phyloP scores from a whole-genome alignment of 2,888 invertebrate genomes.

The Ophonus ardosiacus region DNA sequence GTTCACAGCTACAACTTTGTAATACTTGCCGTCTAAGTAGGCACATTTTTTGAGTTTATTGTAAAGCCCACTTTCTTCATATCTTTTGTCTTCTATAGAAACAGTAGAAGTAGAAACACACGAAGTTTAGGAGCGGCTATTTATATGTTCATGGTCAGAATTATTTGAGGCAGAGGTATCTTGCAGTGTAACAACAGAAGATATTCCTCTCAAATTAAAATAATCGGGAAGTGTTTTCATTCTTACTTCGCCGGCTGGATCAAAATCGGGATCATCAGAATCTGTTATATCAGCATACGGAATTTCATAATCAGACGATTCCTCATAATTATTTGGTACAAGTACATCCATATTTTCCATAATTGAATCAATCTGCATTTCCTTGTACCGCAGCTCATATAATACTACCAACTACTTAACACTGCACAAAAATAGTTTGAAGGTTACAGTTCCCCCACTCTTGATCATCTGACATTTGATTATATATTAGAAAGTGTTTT shows the following conservation, averaged over 20 bases:
- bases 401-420: not conserved
- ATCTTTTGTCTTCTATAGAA: not conserved
- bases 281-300: not conserved
- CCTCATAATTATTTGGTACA: not conserved
- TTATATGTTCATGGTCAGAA: not conserved
- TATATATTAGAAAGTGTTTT: not conserved
- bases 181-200: too few species aligned
- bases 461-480: too few species aligned
- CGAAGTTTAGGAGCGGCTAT: not conserved
- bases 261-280: not conserved
- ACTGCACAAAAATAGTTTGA: not conserved
- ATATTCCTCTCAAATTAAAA: not conserved
- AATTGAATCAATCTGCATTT: too few species aligned
- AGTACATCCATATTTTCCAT: not conserved
- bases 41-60: not conserved
- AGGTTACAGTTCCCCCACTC: too few species aligned
- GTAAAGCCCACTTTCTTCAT: not conserved
- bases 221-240: not conserved
- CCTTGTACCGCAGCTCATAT: not conserved
- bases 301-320: too few species aligned
- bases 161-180: not conserved
- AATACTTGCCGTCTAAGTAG: slow-evolving; percentile 2
- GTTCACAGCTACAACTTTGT: not conserved
- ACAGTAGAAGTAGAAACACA: not conserved
- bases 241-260: not conserved